phyloP scores from a whole-genome alignment of 2,797 vertebrate genomes.

The Micropoecilia bifurca region DNA sequence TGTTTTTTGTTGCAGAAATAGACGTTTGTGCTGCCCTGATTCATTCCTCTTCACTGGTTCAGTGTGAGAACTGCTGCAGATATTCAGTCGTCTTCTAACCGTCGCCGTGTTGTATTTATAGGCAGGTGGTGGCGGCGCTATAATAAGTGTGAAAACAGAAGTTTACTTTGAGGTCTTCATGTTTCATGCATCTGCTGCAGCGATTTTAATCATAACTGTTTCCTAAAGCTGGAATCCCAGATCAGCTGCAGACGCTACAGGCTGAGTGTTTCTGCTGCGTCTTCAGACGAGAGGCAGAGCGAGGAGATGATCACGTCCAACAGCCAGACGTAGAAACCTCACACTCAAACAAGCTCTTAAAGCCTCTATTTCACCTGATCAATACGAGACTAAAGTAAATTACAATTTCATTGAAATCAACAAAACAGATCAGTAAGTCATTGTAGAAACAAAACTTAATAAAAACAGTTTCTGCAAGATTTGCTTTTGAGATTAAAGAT shows the following conservation, averaged over 20 bases:
- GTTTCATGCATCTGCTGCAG: not conserved
- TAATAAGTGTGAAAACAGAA: not conserved
- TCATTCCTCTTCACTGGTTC: slow-evolving; percentile 16
- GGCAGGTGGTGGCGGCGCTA: not conserved
- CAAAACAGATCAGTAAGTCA: not conserved
- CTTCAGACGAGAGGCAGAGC: not conserved
- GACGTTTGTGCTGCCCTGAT: slow-evolving; percentile 11
- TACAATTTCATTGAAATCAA: not conserved
- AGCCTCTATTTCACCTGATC: not conserved
- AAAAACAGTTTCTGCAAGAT: not conserved
- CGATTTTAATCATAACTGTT: not conserved
- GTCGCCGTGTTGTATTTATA: not conserved
- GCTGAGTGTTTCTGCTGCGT: not conserved
- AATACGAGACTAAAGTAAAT: not conserved
- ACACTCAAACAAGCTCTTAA: no score
- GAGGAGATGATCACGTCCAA: slow-evolving; percentile 35
- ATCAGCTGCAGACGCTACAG: slow-evolving; percentile 1
- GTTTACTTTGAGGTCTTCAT: not conserved
- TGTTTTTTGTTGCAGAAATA: slow-evolving; percentile 41
- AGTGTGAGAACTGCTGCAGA: slow-evolving; percentile 16
- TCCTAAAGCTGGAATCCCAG: not conserved
- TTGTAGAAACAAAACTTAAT: not conserved
- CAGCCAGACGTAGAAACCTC: not conserved
- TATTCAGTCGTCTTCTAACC: not conserved
- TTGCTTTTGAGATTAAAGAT: not conserved